Conservation (phyloP, 2,113 vertebrate species). For the Gambusia holbrooki region DNA sequence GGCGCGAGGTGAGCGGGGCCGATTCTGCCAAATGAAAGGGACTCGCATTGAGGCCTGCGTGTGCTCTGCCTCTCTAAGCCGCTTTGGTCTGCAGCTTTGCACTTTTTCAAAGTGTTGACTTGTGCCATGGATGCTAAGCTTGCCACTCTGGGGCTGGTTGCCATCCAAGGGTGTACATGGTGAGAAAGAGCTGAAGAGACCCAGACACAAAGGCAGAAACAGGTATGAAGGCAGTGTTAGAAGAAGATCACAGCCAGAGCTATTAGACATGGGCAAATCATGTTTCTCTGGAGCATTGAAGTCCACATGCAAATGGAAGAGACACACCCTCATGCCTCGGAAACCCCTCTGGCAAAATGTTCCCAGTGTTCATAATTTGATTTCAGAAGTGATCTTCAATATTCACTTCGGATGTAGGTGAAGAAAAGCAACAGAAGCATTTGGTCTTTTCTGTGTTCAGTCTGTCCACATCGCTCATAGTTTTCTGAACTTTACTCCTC, state of each 20-base stretch:
- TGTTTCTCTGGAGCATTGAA: constrained; percentile 37
- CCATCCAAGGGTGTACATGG: constrained; percentile 37
- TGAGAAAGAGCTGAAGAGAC: constrained; percentile 20
- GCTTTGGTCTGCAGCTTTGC: constrained; percentile 71
- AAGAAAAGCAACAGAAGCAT: constrained; percentile 31
- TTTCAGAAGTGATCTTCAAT: constrained; percentile 61
- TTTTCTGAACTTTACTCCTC: constrained; percentile 15
- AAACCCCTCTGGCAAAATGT: constrained; percentile 53
- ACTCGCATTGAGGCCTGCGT: constrained; percentile 53
- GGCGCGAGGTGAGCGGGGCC: constrained; percentile 38
- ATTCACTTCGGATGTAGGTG: constrained; percentile 48
- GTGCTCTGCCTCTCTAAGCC: constrained; percentile 62
- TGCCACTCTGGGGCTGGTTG: constrained; percentile 49
- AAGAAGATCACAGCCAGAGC: constrained; percentile 40
- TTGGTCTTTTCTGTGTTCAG: constrained; percentile 9
- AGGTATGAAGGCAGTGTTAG: constrained; percentile 29
- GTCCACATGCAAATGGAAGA: constrained; percentile 7
- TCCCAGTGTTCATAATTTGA: constrained; percentile 65
- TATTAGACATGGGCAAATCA: constrained; percentile 49
- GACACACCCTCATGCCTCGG: constrained; percentile 17
- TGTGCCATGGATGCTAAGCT: constrained; percentile 60
- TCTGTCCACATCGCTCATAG: constrained; percentile 24
- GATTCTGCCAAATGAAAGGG: constrained; percentile 36
- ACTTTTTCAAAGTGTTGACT: constrained; percentile 73
- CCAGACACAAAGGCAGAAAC: constrained; percentile 8